phyloP scores from a whole-genome alignment of 2,113 vertebrate genomes.

The Urocolius indicus region DNA sequence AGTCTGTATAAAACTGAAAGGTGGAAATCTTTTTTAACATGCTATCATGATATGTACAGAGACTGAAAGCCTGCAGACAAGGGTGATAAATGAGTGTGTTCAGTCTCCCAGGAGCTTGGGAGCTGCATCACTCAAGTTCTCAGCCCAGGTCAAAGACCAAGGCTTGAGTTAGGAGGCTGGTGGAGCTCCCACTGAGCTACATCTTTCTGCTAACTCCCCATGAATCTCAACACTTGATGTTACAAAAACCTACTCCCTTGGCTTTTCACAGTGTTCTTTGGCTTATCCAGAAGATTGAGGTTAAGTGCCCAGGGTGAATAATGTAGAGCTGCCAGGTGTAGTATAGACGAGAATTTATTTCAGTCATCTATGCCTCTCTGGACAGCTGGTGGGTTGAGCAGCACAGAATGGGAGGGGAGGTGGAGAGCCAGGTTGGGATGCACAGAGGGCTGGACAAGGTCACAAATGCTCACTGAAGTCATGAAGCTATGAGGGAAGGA shows the following conservation, averaged over 20 bases:
- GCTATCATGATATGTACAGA: neutral
- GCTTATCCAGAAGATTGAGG: neutral
- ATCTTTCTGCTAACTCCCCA: neutral
- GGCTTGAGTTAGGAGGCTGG: neutral
- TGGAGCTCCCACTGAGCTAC: neutral
- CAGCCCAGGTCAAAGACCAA: neutral
- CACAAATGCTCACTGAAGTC: fast-evolving
- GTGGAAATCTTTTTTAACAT: neutral
- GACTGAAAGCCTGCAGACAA: neutral
- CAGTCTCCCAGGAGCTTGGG: neutral
- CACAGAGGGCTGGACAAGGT: fast-evolving
- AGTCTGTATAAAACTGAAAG: neutral
- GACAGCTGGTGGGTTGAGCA: neutral
- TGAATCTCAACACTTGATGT: neutral
- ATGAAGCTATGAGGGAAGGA: neutral
- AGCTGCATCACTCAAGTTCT: neutral
- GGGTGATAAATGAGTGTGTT: neutral
- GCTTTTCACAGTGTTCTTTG: neutral
- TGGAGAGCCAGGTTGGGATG: neutral
- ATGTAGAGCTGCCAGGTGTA: neutral
- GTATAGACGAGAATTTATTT: neutral
- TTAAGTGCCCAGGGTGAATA: neutral
- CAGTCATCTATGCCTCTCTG: neutral
- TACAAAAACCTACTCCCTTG: neutral
- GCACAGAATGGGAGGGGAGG: neutral